Conservation (phyloP, 2,888 invertebrate species). For the Scotopteryx bipunctaria region DNA sequence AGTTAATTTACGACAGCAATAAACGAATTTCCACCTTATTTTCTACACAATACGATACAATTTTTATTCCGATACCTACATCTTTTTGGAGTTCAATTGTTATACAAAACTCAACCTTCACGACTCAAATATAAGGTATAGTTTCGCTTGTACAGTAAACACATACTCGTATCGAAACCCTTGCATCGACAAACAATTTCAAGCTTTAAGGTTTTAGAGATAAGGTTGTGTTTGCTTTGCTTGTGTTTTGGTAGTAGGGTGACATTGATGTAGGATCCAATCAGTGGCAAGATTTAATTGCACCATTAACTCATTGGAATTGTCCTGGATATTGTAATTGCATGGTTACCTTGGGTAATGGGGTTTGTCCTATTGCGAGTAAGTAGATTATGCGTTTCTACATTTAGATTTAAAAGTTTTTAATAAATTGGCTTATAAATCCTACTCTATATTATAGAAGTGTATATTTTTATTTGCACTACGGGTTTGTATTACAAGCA, state of each 20-base stretch:
- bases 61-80: neutral
- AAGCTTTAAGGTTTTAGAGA: neutral
- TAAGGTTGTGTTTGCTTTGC: conserved; percentile 12
- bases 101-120: conserved; percentile 1
- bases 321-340: conserved; percentile 50
- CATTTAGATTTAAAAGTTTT: too few relatives aligned
- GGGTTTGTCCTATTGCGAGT: conserved; percentile 35
- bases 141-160: neutral
- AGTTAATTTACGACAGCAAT: conserved; percentile 6
- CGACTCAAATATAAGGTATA: neutral
- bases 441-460: too few relatives aligned
- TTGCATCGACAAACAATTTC: neutral
- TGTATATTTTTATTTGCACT: too few relatives aligned
- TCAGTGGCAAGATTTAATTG: conserved; percentile 51
- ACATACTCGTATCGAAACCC: neutral
- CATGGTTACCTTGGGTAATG: conserved; percentile 43
- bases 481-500: too few relatives aligned
- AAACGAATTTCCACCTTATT: conserved; percentile 8
- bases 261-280: conserved; percentile 55
- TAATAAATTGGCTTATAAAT: too few relatives aligned
- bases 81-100: neutral
- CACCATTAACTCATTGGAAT: conserved; percentile 52
- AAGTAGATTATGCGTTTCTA: conserved; percentile 13
- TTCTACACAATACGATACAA: neutral
- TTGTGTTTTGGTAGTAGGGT: conserved; percentile 32